A percentile compares a stretch with the other conserved stretches of the same genome.
These are phyloP conservation scores for Gadus chalcogrammus DNA, from an alignment of 2,113 vertebrate species.

Conservation along the genomic window DNA sequence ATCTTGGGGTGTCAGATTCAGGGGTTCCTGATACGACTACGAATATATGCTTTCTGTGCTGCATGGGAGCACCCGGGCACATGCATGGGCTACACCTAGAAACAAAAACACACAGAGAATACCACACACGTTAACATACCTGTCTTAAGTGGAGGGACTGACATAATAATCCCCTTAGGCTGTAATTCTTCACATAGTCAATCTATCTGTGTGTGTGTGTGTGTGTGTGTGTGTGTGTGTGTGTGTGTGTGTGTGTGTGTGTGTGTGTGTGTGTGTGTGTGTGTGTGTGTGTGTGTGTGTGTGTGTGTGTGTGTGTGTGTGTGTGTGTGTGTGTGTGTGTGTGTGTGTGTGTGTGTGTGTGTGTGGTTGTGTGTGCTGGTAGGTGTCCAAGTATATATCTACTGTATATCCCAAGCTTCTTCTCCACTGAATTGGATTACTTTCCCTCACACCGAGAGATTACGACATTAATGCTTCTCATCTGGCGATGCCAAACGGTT, in stretches of 20 bases:
- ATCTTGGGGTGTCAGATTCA: not conserved
- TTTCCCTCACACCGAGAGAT: too few relatives aligned
- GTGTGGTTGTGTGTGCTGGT: not conserved
- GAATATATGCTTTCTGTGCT: not conserved
- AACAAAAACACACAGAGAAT: not conserved
- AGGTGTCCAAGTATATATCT: not conserved
- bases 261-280: too few relatives aligned
- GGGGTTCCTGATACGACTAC: too few relatives aligned
- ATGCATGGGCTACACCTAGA: not conserved
- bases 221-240: not conserved
- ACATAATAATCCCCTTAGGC: constrained; percentile 28
- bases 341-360: too few relatives aligned
- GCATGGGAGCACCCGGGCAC: constrained; percentile 11
- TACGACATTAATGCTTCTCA: too few relatives aligned
- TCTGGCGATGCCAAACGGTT: not conserved
- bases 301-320: too few relatives aligned
- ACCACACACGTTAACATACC: constrained; percentile 3
- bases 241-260: not conserved
- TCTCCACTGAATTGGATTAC: too few relatives aligned
- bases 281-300: too few relatives aligned
- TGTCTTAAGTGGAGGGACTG: constrained; percentile 2
- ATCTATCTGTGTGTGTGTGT: constrained; percentile 10
- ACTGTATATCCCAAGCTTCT: not conserved
- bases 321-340: too few relatives aligned
- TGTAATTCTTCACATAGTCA: constrained; percentile 53